Conservation (phyloP, 2,888 invertebrate genomes). For the Temnothorax unifasciatus region DNA sequence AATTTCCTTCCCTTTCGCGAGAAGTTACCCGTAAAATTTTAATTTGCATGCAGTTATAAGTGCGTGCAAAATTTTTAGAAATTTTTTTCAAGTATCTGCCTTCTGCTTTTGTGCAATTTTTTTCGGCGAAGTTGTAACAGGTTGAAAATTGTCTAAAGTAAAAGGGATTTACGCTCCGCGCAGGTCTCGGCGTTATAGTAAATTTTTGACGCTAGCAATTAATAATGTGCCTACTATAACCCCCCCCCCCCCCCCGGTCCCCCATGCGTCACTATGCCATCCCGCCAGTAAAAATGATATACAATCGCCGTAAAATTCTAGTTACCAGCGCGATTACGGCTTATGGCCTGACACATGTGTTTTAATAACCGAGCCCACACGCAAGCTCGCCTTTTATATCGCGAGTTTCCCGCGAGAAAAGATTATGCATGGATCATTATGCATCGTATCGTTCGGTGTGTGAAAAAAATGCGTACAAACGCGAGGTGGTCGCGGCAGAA, state of each 20-base stretch:
- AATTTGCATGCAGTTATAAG: slow-evolving; percentile 12
- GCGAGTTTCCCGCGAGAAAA: slow-evolving; percentile 8
- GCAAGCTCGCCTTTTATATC: slow-evolving; percentile 35
- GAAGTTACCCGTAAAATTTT: slow-evolving; percentile 19
- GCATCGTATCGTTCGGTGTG: background rate
- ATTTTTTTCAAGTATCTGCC: background rate
- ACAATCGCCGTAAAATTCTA: slow-evolving; percentile 50
- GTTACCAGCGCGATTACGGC: slow-evolving; percentile 46
- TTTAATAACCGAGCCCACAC: slow-evolving; percentile 37
- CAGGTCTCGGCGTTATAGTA: background rate
- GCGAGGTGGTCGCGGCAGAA: background rate
- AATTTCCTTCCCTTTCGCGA: background rate
- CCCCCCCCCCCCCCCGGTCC: background rate
- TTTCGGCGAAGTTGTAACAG: background rate
- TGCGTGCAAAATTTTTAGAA: slow-evolving; percentile 6
- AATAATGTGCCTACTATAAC: slow-evolving; percentile 33
- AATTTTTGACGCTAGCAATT: slow-evolving; percentile 42
- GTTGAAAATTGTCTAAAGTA: slow-evolving; percentile 5
- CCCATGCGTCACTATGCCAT: slow-evolving; percentile 19
- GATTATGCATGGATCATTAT: slow-evolving; percentile 35
- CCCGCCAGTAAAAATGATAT: slow-evolving; percentile 46
- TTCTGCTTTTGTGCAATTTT: background rate
- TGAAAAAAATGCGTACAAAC: slow-evolving; percentile 2
- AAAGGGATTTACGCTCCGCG: slow-evolving; percentile 1
- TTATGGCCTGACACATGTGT: slow-evolving; percentile 38